Base-by-base conservation (phyloP, 2,888 invertebrate species). In the Celastrina argiolus region DNA sequence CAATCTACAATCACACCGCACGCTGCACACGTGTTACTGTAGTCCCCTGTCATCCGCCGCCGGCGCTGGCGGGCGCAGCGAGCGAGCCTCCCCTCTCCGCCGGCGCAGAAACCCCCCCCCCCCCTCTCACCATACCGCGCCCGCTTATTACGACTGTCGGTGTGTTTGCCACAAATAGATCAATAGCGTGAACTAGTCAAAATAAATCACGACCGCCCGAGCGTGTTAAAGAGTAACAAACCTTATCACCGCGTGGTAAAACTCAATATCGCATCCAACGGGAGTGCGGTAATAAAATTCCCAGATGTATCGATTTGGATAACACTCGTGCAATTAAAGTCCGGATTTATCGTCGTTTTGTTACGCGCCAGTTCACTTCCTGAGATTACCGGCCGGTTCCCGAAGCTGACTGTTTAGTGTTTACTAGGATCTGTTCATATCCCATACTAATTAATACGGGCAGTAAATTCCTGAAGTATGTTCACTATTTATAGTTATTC, bases 121-220 rank as follows among this genome's bases (percentile, higher is more conserved):
- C 45, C 45, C 66, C 63, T 66, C 65, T 45, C 68, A 67, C 67
- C 68, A 64, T 70, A 70, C 69, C 68, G 69, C 64, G 73, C 64
- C 66, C 71, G 70, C 68, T 74, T 73, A 74, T 74, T 70, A 71
- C 71, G 69, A 67, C 70, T 65, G 70, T 65, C 66, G 65, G 71
- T 69, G 68, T 69, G 73, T 72, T 72, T 41, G 68, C 74, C 71
- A 71, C 73, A 73, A 75, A 76, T 74, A 76, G 75, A 76, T 74
- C 73, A 70, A 73, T 71, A 70, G 70, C 68, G 63, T 70, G 68
- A 68, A 69, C 71, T 69, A 58, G 63, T 65, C 69, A 66, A 71
- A 69, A 72, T 72, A 74, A 68, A 71, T 68, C 65, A 66, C 68
- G 12, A 16, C 22, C 16, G 18, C 56, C 56, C 58, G 34, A 34